A percentile compares a stretch with the other conserved stretches of the same genome.
Evolutionary conservation across 2,113 vertebrate species (phyloP).

Genomic region (Cynoglossus semilaevis): DNA sequence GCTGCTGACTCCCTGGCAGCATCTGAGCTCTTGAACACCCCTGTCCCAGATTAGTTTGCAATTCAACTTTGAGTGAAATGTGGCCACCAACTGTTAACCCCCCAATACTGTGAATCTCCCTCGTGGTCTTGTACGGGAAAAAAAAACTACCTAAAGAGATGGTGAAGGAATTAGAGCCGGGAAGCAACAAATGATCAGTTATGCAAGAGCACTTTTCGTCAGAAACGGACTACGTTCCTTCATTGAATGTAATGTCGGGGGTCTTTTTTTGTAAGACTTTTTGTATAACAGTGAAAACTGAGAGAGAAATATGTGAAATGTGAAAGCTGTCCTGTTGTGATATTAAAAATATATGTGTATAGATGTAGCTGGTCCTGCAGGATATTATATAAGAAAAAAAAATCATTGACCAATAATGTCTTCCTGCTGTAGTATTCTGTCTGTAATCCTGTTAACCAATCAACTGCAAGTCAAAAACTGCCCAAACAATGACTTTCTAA

Average conservation of each 20-base stretch:
- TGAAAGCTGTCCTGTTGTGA: constrained; percentile 26
- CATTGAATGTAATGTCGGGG: constrained; percentile 71
- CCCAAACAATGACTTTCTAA: constrained; percentile 2
- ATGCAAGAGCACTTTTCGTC: constrained; percentile 72
- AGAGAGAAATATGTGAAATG: constrained; percentile 24
- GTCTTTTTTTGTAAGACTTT: constrained; percentile 66
- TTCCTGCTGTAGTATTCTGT: constrained; percentile 48
- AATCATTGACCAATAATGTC: constrained; percentile 36
- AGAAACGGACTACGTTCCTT: constrained; percentile 56
- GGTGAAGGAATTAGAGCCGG: constrained; percentile 11
- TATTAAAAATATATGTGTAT: constrained; percentile 18
- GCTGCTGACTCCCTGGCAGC: constrained; percentile 32
- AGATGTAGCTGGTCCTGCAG: constrained; percentile 20
- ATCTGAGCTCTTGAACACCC: constrained; percentile 24
- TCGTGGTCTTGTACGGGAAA: constrained; percentile 47
- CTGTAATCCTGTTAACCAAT: constrained; percentile 22
- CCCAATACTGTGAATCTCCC: constrained; percentile 68
- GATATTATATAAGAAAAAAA: constrained; percentile 10
- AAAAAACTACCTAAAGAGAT: constrained; percentile 52
- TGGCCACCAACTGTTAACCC: constrained; percentile 70
- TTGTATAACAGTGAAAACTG: constrained; percentile 55
- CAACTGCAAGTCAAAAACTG: constrained; percentile 20
- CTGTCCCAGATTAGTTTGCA: constrained; percentile 57
- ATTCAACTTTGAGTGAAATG: constrained; percentile 58
- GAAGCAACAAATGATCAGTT: constrained; percentile 40